These are phyloP conservation scores for Cryptus viduatorius DNA, from an alignment of 2,888 invertebrate genomes.

Conservation along the genomic window DNA sequence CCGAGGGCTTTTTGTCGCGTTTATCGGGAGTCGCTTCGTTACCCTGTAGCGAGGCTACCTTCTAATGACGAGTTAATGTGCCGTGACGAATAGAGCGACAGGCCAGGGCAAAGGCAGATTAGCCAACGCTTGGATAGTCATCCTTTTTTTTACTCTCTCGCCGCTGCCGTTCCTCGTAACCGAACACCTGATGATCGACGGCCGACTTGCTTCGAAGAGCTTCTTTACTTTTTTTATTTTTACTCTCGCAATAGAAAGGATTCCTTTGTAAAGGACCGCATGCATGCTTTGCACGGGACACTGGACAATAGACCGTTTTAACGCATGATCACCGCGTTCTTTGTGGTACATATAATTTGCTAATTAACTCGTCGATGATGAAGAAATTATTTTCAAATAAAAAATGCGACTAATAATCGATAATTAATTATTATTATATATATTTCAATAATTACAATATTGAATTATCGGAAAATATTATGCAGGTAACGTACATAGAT, in stretches of 20 bases:
- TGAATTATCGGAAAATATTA: too few species aligned
- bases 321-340: constrained; percentile 42
- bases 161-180: constrained; percentile 27
- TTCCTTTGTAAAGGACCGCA: constrained; percentile 33
- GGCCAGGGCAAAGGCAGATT: constrained; percentile 62
- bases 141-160: constrained; percentile 44
- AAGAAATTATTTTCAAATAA: neutral
- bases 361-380: constrained; percentile 35
- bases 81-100: constrained; percentile 45
- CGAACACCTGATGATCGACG: constrained; percentile 58
- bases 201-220: constrained; percentile 40
- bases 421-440: too few species aligned
- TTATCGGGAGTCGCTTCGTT: constrained; percentile 49
- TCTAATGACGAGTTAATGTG: constrained; percentile 66
- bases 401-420: neutral
- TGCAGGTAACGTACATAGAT: neutral
- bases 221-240: constrained; percentile 3
- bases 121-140: constrained; percentile 54
- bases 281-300: constrained; percentile 44
- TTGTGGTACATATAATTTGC: constrained; percentile 17
- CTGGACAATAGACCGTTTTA: constrained; percentile 44
- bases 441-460: too few species aligned
- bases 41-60: constrained; percentile 58
- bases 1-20: constrained; percentile 57
- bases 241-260: constrained; percentile 15